Base-by-base conservation (phyloP, 2,888 invertebrate genomes). In the Conops quadrifasciatus region DNA sequence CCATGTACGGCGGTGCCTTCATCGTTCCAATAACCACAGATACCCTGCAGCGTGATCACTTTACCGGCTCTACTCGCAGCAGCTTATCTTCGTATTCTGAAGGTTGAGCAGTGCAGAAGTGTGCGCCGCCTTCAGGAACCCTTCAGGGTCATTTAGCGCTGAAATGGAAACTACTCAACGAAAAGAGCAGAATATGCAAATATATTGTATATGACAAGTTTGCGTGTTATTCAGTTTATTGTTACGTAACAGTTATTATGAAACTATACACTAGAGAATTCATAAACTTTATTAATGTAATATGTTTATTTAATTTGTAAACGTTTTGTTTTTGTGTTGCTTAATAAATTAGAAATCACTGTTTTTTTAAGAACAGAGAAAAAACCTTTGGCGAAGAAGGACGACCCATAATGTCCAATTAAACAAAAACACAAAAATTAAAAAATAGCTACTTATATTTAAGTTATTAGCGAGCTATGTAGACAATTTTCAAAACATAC, bases 1-100 rank as follows among this genome's bases (percentile, higher is more conserved):
- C 92, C 64, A 87, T 92, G 77, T 92, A 91, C 80, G 92, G 92
- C 21, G 36, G 84, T 71, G 79, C 83, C 47, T 75, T 85, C 72
- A 84, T 85, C 75, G 83, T 84, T 75, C 80, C 85, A 70, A 82
- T 84, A 76, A 82, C 85, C 56, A 71, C 84, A 74, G 84, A 85
- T 74, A 81, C 84, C 70, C 79, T 85, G 74, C 85, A 82, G 75
- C 84, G 85, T 72, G 85, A 85, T 78, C 82, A 75, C 63, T 85
- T 84, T 68, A 84, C 84, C 24, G 86, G 85, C 69, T 86, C 86
- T 56, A 86, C 86, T 74, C 84, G 86, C 67, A 86, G 86, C 79
- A 86, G 86, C 70, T 77, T 85, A 71, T 86, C 86, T 73, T 86
- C 86, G 45, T 86, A 86, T 78, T 86, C 86, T 64, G 86, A 86